Evolutionary conservation across 2,113 vertebrate genomes (phyloP).

Genomic region (Nettapus auritus): DNA sequence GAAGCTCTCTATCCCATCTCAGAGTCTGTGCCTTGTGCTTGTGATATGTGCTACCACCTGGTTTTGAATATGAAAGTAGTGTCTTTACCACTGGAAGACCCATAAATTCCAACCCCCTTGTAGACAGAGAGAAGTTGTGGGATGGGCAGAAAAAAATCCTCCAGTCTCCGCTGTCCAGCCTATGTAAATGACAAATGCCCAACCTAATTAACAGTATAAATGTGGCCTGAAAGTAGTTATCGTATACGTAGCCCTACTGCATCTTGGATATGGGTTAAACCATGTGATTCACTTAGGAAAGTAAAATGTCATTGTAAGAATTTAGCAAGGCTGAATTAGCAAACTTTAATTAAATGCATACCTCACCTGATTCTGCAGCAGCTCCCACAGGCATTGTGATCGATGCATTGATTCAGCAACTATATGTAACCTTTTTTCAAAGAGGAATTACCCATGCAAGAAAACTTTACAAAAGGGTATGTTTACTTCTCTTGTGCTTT

Average conservation of each 20-base stretch:
- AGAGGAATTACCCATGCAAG: background rate
- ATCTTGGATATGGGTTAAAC: background rate
- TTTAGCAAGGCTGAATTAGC: background rate
- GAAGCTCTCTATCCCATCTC: background rate
- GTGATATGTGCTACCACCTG: background rate
- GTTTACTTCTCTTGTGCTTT: conserved; percentile 34
- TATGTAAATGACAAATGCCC: background rate
- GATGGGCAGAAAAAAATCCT: background rate
- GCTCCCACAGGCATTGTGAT: background rate
- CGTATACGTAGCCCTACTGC: background rate
- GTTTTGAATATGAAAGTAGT: background rate
- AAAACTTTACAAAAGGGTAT: background rate
- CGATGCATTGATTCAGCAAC: fast-evolving
- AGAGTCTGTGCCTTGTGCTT: background rate
- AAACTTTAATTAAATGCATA: background rate
- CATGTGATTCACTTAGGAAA: background rate
- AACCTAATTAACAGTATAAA: background rate
- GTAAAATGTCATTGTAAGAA: background rate
- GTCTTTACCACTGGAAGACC: background rate
- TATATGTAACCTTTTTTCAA: background rate
- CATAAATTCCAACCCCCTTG: background rate
- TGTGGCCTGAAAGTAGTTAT: background rate
- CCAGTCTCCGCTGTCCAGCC: background rate
- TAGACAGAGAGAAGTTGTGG: background rate
- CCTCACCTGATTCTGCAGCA: background rate